Evolutionary conservation across 2,888 invertebrate species (phyloP).

Genomic region (Siphlonurus alternatus): DNA sequence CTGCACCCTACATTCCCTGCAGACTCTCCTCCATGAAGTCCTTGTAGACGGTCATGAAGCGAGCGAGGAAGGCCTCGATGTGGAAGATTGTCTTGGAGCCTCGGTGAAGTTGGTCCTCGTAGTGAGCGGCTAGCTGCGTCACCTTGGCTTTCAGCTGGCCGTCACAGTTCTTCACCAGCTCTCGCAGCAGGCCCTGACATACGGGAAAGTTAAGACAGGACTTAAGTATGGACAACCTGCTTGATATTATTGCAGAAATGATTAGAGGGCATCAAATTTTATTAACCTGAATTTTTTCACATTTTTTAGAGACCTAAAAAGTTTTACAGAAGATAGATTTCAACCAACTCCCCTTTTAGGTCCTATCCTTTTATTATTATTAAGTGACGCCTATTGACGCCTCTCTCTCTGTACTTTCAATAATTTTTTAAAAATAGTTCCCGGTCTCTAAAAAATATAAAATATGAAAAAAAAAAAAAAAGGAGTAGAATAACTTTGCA

Average conservation of each 20-base stretch:
- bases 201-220: conserved; percentile 3
- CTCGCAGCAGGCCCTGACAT: conserved; percentile 51
- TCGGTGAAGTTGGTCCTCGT: conserved; percentile 80
- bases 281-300: too few relatives aligned
- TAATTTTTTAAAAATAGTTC: too few relatives aligned
- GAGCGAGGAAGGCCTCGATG: conserved; percentile 90
- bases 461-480: too few relatives aligned
- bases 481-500: too few relatives aligned
- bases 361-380: too few relatives aligned
- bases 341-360: too few relatives aligned
- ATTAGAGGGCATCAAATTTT: background rate
- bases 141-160: conserved; percentile 74
- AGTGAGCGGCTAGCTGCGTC: conserved; percentile 68
- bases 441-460: too few relatives aligned
- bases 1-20: conserved; percentile 35
- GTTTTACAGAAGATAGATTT: too few relatives aligned
- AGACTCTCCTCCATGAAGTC: conserved; percentile 63
- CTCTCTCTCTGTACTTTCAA: too few relatives aligned
- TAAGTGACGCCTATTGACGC: too few relatives aligned
- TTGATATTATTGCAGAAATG: background rate
- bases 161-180: conserved; percentile 79
- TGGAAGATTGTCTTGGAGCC: conserved; percentile 94
- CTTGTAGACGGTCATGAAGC: conserved; percentile 90
- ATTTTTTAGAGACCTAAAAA: too few relatives aligned
- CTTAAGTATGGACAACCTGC: background rate